Evolutionary conservation across 2,797 vertebrate species (phyloP), one percentile per base, ranked within the genome.

Genomic region (Sebastes cheni): DNA sequence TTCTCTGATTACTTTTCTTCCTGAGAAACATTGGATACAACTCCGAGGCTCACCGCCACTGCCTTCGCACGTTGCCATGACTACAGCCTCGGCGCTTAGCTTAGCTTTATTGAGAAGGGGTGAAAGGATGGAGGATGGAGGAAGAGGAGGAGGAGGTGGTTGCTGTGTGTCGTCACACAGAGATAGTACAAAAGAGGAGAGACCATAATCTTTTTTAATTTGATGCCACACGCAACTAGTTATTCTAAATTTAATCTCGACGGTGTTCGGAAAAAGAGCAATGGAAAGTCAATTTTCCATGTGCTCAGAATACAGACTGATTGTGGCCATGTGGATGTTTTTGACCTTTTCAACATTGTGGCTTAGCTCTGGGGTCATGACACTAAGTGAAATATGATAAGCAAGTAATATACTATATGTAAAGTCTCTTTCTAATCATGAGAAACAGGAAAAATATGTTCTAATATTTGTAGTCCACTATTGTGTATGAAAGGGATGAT

Each of bases 1-100:
- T 90, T 92, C 91, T 95, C 95, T 97, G 97, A 97, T 96, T 96
- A 97, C 96, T 97, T 97, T 96, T 95, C 91, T 94, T 90, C 93
- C 90, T 88, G 85, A 80, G 93, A 96, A 95, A 94, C 84, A 90
- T 78, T 91, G 93, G 88, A 93, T 93, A 91, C 89, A 92, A 93
- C 91, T 88, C 93, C 1, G 81, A 82, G 89, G 90, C 93, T 92
- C 93, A 90, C 90, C 92, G 75, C 86, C 79, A 23, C 93, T 94
- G 93, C 93, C 85, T 91, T 96, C 86, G 89, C 88, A 59, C 1
- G 96, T 96, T 97, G 89, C 96, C 94, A 97, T 97, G 96, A 95
- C 95, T 96, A 98, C 97, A 6, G 88, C 84, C 89, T 90, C 81
- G 32, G 92, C 82, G 88, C 90, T 93, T 88, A 82, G 88, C 90